Evolutionary conservation across 2,797 vertebrate genomes (phyloP), one percentile per base, ranked within the genome.

Genomic region (Cheirogaleus major): DNA sequence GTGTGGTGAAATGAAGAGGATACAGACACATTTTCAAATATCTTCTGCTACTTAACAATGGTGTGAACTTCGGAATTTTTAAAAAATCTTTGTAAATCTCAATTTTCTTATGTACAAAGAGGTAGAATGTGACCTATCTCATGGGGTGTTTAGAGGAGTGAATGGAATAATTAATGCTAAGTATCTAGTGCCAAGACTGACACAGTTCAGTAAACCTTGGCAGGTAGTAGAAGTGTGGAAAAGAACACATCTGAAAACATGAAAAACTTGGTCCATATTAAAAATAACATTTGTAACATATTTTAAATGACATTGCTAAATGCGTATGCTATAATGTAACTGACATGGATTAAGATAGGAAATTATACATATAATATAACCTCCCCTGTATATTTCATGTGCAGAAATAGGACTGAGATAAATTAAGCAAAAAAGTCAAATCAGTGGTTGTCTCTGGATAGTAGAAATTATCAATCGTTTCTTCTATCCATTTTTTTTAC

Each of bases 41-140:
- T n/a, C 41, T 90, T 82, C 63, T 73, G 52, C 70, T 81, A 22
- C 14, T 72, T 67, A 76, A 93, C 48, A 84, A 57, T 45, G 41
- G 9, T 73, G 10, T 85, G 17, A 78, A 88, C 2, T 59, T 84
- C 43, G 35, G 27, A 15, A 10, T 43, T 86, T 59, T n/a, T n/a
- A 15, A 22, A 11, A 45, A 55, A 88, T 41, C 25, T 72, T 85
- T 76, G 35, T 92, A 50, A 91, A 81, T 89, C 41, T 86, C 80
- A 79, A 83, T 72, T 95, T 70, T 72, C 41, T 85, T 82, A 90
- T 63, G 73, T 83, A 67, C 30, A 48, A 75, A 65, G 80, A 92
- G 43, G 18, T 17, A 65, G 88, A 70, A 59, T 61, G 92, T 2
- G 0, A 70, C 45, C 50, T 63, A 23, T 55, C 82, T 89, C 59